A percentile compares a stretch with the other conserved stretches of the same genome.
Conservation (phyloP, 2,797 vertebrate genomes). For the Diplodus puntazzo region DNA sequence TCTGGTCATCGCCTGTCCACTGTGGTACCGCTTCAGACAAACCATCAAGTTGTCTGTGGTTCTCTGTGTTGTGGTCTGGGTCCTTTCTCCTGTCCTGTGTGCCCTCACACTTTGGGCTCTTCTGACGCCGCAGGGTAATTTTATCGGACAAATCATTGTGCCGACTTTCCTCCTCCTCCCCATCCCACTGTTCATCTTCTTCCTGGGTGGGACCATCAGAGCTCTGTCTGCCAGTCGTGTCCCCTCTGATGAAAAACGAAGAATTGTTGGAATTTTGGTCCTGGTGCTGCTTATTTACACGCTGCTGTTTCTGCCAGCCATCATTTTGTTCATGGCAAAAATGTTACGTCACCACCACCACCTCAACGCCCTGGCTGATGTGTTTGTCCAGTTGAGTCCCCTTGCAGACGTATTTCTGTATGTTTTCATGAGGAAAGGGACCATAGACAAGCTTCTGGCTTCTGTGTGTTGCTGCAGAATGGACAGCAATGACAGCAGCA, state of each 20-base stretch:
- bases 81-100: background rate
- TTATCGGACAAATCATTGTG: too few relatives aligned
- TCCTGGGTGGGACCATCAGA: background rate
- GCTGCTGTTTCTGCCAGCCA: too few relatives aligned
- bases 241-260: too few relatives aligned
- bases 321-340: too few relatives aligned
- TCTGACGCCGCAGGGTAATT: too few relatives aligned
- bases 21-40: constrained; percentile 23
- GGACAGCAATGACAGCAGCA: background rate
- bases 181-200: too few relatives aligned
- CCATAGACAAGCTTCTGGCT: background rate
- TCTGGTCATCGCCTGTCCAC: constrained; percentile 11
- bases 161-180: too few relatives aligned
- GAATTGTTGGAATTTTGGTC: too few relatives aligned
- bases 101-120: rapidly evolving
- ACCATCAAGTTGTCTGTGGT: background rate
- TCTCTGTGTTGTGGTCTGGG: constrained; percentile 11
- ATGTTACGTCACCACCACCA: too few relatives aligned
- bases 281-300: too few relatives aligned
- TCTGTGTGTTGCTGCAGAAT: constrained; percentile 8
- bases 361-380: too few relatives aligned
- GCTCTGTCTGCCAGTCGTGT: constrained; percentile 1
- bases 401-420: constrained; percentile 20
- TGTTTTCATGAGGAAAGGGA: constrained; percentile 23
- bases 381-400: background rate